These are phyloP conservation scores for Lucifuga dentata DNA, from an alignment of 2,113 vertebrate species.

Conservation along the genomic window DNA sequence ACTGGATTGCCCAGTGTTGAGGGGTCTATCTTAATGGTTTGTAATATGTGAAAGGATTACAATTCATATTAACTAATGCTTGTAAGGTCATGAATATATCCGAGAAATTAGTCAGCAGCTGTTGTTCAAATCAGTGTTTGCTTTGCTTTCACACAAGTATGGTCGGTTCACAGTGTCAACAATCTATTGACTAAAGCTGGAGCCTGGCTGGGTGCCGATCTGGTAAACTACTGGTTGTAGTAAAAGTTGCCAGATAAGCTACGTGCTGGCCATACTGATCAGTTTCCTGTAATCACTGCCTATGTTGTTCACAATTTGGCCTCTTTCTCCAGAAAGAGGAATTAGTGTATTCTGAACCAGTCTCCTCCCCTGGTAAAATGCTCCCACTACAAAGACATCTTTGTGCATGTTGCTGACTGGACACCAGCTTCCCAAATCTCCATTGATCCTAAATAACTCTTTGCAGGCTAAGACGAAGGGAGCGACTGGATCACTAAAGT, in stretches of 20 bases:
- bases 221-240: constrained; percentile 5
- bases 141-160: neutral
- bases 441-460: constrained; percentile 29
- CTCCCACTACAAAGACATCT: constrained; percentile 52
- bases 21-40: no score
- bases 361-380: constrained; percentile 24
- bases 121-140: neutral
- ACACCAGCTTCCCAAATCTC: constrained; percentile 30
- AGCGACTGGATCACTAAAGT: neutral
- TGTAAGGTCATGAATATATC: no score
- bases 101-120: neutral
- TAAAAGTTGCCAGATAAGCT: constrained; percentile 12
- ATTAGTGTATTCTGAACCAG: constrained; percentile 30
- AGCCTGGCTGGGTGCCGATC: neutral
- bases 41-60: no score
- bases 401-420: constrained; percentile 46
- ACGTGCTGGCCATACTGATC: constrained; percentile 30
- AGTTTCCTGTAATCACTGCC: constrained; percentile 29
- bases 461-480: neutral
- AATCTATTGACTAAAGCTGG: neutral
- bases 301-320: constrained; percentile 11
- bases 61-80: no score
- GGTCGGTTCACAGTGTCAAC: constrained; percentile 14
- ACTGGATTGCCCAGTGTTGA: no score
- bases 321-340: constrained; percentile 36